Evolutionary conservation across 1,140 invertebrate genomes (phyloP), one percentile per base, ranked within the genome.

Genomic region (Tetranychus urticae): DNA sequence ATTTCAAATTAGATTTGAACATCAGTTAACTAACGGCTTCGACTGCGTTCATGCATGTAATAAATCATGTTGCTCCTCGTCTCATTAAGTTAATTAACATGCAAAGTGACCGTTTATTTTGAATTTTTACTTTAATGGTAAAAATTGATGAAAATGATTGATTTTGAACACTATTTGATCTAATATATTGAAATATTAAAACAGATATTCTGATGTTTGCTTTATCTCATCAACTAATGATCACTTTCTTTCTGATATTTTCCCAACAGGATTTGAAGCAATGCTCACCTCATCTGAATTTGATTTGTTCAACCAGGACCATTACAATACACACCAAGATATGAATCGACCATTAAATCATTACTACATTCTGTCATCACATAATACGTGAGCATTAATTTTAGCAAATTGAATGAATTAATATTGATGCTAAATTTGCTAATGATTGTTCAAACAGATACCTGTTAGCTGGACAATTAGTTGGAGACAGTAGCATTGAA

Each of bases 281-380:
- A 66, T 76, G 65, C 60, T 77, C 33, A 59, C 72, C 35, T 73
- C 74, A 13, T 67, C 69, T 23, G 65, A 68, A 47, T 71, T 73
- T 60, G 69, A 76, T 59, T 64, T 76, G 33, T 74, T 73, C 62
- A 69, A 73, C 59, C 48, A 59, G 14, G 59, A 68, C 36, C 70
- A 75, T 58, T 63, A 65, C 46, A 67, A 61, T 13, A 72, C 80
- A 13, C 76, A 74, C 65, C 77, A 81, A 65, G 78, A 82, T 66
- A 82, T 82, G 80, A 73, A 65, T 14, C 74, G 76, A 59, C 81
- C 81, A 4, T 68, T 83, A 35, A 68, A 72, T 50, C 74, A 81
- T 67, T 82, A 83, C 67, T 82, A 76, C 67, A 80, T 82, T 50
- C 75, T 78, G 8, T 77, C 79, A 10, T 82, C 80, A 23, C 78